Percentiles rank a stretch among this genome's conserved stretches.
These are phyloP conservation scores for Cancer borealis DNA, from an alignment of 2,888 invertebrate species.

Conservation along the genomic window DNA sequence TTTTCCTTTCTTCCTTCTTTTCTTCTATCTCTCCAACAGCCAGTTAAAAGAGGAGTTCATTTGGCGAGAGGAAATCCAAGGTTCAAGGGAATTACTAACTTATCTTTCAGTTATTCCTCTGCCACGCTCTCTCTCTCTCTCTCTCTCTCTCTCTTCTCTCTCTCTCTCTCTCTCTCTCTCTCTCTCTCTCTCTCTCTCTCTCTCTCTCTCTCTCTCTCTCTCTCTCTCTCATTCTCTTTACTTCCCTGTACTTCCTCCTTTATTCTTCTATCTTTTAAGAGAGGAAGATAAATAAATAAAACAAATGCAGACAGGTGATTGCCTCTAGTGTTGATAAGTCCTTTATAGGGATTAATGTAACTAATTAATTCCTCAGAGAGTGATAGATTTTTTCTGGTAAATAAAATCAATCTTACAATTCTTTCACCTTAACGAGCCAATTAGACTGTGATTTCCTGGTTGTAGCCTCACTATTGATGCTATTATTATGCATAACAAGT, in stretches of 20 bases:
- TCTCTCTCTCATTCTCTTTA: neutral
- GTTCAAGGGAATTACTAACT: conserved; percentile 32
- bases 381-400: too few species aligned
- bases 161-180: conserved; percentile 44
- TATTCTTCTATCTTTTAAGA: neutral
- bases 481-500: too few species aligned
- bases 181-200: neutral
- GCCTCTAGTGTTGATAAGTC: too few species aligned
- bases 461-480: too few species aligned
- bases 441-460: too few species aligned
- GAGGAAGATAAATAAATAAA: too few species aligned
- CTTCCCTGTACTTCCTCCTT: neutral
- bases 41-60: neutral
- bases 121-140: neutral
- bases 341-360: too few species aligned
- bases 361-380: too few species aligned
- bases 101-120: neutral
- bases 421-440: too few species aligned
- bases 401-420: too few species aligned
- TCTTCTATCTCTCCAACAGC: neutral
- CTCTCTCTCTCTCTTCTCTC: conserved; percentile 32
- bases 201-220: neutral
- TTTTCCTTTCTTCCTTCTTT: neutral
- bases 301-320: too few species aligned
- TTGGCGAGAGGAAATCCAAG: conserved; percentile 23